These are phyloP conservation scores for Drosophila bipectinata DNA, from an alignment of 1,140 invertebrate species.

Conservation along the genomic window DNA sequence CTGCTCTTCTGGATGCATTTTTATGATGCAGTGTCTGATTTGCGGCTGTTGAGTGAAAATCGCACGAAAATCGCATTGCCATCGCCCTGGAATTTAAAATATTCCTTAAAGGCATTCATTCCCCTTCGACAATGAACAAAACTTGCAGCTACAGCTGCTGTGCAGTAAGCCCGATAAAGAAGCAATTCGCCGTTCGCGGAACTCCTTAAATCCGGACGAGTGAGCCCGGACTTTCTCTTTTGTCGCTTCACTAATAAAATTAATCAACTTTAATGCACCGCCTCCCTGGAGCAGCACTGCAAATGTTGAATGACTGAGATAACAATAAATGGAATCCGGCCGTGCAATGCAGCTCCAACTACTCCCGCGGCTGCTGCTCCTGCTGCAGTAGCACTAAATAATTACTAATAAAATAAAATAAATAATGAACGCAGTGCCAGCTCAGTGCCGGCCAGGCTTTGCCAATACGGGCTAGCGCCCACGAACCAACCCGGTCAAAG, in stretches of 20 bases:
- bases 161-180: conserved; percentile 24
- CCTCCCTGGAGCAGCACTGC: conserved; percentile 8
- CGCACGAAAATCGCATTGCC: conserved; percentile 49
- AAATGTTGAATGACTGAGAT: conserved; percentile 75
- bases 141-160: conserved; percentile 35
- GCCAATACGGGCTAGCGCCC: conserved; percentile 42
- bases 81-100: conserved; percentile 59
- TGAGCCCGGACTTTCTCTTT: conserved; percentile 3
- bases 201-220: conserved; percentile 32
- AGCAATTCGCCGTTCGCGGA: conserved; percentile 31
- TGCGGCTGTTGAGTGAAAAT: conserved; percentile 73
- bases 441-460: conserved; percentile 23
- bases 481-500: conserved; percentile 7
- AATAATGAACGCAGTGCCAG: conserved; percentile 74
- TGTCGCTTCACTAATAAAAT: conserved; percentile 66
- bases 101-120: conserved; percentile 44
- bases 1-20: conserved; percentile 62
- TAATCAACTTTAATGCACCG: conserved; percentile 80
- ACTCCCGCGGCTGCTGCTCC: background rate
- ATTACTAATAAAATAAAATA: conserved; percentile 83
- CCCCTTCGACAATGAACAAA: conserved; percentile 24
- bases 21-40: conserved; percentile 68
- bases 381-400: conserved; percentile 69
- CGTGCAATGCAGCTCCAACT: conserved; percentile 37
- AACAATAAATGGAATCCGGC: conserved; percentile 77